These are phyloP conservation scores for Champsocephalus esox DNA, from an alignment of 2,797 vertebrate genomes.

Conservation along the genomic window DNA sequence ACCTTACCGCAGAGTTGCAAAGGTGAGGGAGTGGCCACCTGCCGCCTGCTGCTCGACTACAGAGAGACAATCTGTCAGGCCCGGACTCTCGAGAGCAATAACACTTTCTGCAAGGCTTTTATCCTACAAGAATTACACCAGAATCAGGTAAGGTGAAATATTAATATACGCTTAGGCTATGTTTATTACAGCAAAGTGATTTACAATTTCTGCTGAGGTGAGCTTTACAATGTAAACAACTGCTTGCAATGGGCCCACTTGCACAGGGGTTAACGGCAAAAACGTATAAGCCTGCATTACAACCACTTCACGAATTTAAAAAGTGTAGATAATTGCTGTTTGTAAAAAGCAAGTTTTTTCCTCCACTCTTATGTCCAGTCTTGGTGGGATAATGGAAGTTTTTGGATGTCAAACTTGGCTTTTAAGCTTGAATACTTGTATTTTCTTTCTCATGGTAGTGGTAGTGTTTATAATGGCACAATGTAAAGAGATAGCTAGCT, in stretches of 20 bases:
- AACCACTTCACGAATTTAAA: not conserved
- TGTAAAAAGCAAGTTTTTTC: not conserved
- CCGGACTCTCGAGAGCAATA: constrained; percentile 37
- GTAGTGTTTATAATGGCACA: not conserved
- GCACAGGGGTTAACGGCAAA: not conserved
- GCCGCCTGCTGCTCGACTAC: constrained; percentile 16
- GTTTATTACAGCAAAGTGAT: not conserved
- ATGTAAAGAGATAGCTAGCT: not conserved
- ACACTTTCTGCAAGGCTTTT: constrained; percentile 8
- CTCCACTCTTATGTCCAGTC: fast-evolving
- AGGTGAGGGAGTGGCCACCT: constrained; percentile 75
- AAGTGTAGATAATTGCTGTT: too few species aligned
- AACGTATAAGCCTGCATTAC: not conserved
- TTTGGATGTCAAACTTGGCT: not conserved
- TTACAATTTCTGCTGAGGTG: not conserved
- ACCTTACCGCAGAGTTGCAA: constrained; percentile 31
- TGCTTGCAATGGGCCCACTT: constrained; percentile 8
- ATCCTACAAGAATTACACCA: not conserved
- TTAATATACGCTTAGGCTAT: not conserved
- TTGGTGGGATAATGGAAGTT: not conserved
- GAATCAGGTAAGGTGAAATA: constrained; percentile 54
- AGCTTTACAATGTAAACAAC: not conserved
- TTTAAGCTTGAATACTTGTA: not conserved
- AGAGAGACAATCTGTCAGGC: constrained; percentile 31
- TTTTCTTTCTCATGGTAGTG: not conserved